These are phyloP conservation scores for Bicyclus anynana DNA, from an alignment of 1,140 invertebrate species.

Conservation along the genomic window DNA sequence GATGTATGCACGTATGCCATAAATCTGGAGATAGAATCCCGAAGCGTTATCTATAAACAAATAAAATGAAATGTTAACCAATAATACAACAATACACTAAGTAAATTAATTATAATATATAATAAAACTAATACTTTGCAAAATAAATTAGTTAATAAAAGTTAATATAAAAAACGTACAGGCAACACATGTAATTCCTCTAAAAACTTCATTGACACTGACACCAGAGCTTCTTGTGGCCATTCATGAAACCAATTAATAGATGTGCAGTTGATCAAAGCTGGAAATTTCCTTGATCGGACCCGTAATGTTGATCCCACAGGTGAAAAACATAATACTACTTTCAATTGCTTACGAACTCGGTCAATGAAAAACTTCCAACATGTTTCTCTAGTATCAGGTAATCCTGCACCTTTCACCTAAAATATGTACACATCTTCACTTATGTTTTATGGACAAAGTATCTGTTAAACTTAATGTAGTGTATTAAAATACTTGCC, in stretches of 20 bases:
- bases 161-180: slow-evolving; percentile 68
- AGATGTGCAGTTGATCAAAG: slow-evolving; percentile 95
- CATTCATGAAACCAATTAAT: slow-evolving; percentile 99
- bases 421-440: slow-evolving; percentile 32
- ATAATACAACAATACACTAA: not conserved
- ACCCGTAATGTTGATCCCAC: slow-evolving; percentile 94
- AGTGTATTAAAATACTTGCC: slow-evolving; percentile 65
- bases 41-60: slow-evolving; percentile 77
- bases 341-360: slow-evolving; percentile 92
- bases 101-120: not conserved
- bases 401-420: slow-evolving; percentile 88
- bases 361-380: slow-evolving; percentile 99
- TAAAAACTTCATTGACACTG: slow-evolving; percentile 93
- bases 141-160: not conserved
- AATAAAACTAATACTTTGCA: not conserved
- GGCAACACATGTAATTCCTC: slow-evolving; percentile 88
- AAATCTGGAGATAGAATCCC: slow-evolving; percentile 90
- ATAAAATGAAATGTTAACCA: not conserved
- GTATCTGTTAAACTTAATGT: no score
- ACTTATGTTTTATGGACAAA: not conserved
- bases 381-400: slow-evolving; percentile 96
- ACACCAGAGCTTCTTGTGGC: slow-evolving; percentile 96
- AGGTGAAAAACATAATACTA: slow-evolving; percentile 96
- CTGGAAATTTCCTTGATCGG: slow-evolving; percentile 95
- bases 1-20: slow-evolving; percentile 97